Conservation (phyloP, 2,888 invertebrate species). For the Clanis bilineata region DNA sequence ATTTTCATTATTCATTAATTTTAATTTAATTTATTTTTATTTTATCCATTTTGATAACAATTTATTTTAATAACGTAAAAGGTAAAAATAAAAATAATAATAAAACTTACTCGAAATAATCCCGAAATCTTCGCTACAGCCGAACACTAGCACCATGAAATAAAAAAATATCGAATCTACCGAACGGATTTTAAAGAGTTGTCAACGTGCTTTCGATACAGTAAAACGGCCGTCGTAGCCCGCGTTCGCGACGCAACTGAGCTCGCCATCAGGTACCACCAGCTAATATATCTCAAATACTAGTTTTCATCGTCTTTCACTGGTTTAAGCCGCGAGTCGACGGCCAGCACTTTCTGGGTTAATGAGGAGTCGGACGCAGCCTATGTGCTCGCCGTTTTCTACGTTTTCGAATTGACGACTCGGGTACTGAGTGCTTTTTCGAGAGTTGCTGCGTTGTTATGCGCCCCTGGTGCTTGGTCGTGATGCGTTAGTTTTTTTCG, state of each 20-base stretch:
- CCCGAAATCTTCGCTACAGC: conserved; percentile 7
- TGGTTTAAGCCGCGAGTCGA: conserved; percentile 56
- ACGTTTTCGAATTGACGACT: conserved; percentile 74
- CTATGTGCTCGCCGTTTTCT: conserved; percentile 66
- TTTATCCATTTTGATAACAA: background rate
- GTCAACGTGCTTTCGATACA: conserved; percentile 32
- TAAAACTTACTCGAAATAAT: conserved; percentile 11
- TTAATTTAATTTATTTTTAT: background rate
- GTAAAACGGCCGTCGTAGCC: conserved; percentile 44
- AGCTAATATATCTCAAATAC: conserved; percentile 77
- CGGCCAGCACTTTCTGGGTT: conserved; percentile 75
- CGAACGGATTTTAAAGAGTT: background rate
- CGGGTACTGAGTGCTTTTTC: conserved; percentile 47
- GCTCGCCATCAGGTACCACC: conserved; percentile 38
- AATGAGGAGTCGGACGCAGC: conserved; percentile 70
- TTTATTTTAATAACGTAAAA: background rate
- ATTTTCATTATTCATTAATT: background rate
- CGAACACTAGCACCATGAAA: conserved; percentile 15
- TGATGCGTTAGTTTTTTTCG: conserved; percentile 24
- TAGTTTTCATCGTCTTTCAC: conserved; percentile 79
- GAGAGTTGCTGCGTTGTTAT: conserved; percentile 55
- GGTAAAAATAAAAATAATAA: background rate
- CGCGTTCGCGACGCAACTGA: conserved; percentile 54
- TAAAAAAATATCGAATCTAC: background rate
- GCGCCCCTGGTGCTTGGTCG: conserved; percentile 52